Percentiles rank a stretch among this genome's conserved stretches.
Evolutionary conservation across 2,797 vertebrate genomes (phyloP).

Genomic region (Sebastolobus alascanus): DNA sequence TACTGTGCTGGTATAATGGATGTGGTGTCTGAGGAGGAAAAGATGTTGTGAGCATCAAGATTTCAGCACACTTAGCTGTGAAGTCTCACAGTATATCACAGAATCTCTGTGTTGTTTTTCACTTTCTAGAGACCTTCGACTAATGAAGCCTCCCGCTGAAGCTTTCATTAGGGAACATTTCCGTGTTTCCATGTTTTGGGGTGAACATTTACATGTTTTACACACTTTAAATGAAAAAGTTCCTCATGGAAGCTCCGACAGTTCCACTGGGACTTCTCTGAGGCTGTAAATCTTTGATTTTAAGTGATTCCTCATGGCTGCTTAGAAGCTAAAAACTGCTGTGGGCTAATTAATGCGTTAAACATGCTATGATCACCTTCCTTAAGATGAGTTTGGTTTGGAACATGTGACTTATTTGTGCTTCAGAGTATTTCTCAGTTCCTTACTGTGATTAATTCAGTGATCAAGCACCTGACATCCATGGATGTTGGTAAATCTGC

Average conservation of each 20-base stretch:
- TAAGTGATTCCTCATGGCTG: constrained; percentile 28
- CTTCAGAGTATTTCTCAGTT: constrained; percentile 15
- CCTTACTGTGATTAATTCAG: constrained; percentile 11
- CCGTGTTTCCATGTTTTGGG: constrained; percentile 57
- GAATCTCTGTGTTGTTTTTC: constrained; percentile 56
- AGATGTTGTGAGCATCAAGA: constrained; percentile 24
- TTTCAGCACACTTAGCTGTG: constrained; percentile 41
- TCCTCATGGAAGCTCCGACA: constrained; percentile 47
- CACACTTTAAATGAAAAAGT: constrained; percentile 43
- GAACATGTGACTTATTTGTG: constrained; percentile 17
- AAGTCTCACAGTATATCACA: constrained; percentile 30
- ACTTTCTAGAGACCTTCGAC: constrained; percentile 54
- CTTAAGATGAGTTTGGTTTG: neutral
- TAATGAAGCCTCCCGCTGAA: constrained; percentile 68
- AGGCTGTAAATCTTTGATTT: constrained; percentile 56
- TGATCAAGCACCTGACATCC: neutral
- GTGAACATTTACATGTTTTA: constrained; percentile 66
- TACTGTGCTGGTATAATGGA: constrained; percentile 38
- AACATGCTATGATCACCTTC: constrained; percentile 50
- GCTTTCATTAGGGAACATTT: constrained; percentile 66
- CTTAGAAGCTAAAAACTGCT: constrained; percentile 41
- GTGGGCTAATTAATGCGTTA: constrained; percentile 55
- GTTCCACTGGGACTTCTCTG: constrained; percentile 38
- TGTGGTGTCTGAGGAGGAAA: constrained; percentile 32
- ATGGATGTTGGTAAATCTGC: neutral